Evolutionary conservation across 2,113 vertebrate species (phyloP).

Genomic region (Gymnarchus niloticus): DNA sequence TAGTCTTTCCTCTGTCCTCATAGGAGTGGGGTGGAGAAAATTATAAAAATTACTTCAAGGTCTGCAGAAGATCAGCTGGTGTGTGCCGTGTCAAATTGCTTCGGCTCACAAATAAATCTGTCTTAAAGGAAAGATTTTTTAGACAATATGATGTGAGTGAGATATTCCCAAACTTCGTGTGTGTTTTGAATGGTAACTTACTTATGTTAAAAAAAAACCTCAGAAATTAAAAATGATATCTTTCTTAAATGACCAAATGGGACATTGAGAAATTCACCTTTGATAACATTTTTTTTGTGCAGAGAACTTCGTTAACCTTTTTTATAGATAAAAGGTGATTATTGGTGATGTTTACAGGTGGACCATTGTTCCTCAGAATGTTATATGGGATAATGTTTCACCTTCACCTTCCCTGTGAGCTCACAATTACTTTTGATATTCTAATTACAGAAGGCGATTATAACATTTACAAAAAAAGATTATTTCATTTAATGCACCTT

Average conservation of each 20-base stretch:
- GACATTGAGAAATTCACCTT: background rate
- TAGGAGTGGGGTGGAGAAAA: constrained; percentile 8
- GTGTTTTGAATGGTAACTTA: background rate
- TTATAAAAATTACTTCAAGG: constrained; percentile 29
- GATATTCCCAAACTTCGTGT: background rate
- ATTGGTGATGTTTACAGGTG: constrained; percentile 36
- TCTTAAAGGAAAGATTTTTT: constrained; percentile 18
- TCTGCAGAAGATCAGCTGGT: constrained; percentile 29
- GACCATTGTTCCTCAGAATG: constrained; percentile 55
- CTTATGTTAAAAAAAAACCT: background rate
- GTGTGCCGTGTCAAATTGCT: constrained; percentile 24
- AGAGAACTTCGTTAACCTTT: constrained; percentile 34
- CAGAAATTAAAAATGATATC: background rate
- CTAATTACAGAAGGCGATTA: constrained; percentile 74
- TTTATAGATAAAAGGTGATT: constrained; percentile 38
- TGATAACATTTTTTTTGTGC: constrained; percentile 36
- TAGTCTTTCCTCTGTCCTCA: constrained; percentile 20
- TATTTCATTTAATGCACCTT: constrained; percentile 76
- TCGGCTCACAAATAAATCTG: constrained; percentile 22
- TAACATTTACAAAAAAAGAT: constrained; percentile 69
- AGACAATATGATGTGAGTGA: constrained; percentile 18
- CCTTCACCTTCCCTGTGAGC: constrained; percentile 66
- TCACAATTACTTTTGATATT: constrained; percentile 68
- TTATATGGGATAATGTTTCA: constrained; percentile 64
- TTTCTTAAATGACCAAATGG: constrained; percentile 21